These are phyloP conservation scores for Penaeus monodon DNA, from an alignment of 2,888 invertebrate genomes.

Conservation along the genomic window DNA sequence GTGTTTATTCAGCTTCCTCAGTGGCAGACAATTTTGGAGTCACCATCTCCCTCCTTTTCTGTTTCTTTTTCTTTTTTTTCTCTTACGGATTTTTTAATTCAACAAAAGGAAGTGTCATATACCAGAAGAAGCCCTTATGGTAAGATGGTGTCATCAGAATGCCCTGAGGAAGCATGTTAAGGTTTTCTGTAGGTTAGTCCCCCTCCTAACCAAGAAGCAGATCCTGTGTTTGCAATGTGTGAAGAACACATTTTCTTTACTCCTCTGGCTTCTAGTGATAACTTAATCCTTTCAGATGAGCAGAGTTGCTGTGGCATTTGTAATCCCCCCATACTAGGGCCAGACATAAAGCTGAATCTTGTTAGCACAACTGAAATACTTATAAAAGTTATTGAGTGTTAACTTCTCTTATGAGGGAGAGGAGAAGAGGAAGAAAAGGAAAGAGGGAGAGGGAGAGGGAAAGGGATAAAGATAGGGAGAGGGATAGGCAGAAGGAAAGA, in stretches of 20 bases:
- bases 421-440: too few species aligned
- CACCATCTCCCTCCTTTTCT: conserved; percentile 19
- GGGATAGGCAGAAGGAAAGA: too few species aligned
- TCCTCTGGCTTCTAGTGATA: conserved; percentile 10
- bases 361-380: not conserved
- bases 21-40: conserved; percentile 22
- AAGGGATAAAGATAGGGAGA: too few species aligned
- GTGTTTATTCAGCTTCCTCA: conserved; percentile 37
- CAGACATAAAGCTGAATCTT: conserved; percentile 24
- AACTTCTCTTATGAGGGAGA: too few species aligned
- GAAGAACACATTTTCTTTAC: conserved; percentile 9
- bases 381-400: not conserved
- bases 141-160: conserved; percentile 30
- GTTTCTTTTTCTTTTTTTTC: too few species aligned
- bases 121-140: not conserved
- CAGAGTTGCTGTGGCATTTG: conserved; percentile 32
- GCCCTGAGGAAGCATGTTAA: conserved; percentile 32
- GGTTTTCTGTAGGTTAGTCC: conserved; percentile 47
- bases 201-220: conserved; percentile 28
- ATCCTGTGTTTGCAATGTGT: conserved; percentile 38
- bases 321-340: conserved; percentile 6
- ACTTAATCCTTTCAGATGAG: conserved; percentile 25
- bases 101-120: not conserved
- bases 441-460: too few species aligned
- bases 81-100: too few species aligned